A percentile compares a stretch with the other conserved stretches of the same genome.
phyloP scores from a whole-genome alignment of 1,140 invertebrate genomes.

The Venturia canescens region DNA sequence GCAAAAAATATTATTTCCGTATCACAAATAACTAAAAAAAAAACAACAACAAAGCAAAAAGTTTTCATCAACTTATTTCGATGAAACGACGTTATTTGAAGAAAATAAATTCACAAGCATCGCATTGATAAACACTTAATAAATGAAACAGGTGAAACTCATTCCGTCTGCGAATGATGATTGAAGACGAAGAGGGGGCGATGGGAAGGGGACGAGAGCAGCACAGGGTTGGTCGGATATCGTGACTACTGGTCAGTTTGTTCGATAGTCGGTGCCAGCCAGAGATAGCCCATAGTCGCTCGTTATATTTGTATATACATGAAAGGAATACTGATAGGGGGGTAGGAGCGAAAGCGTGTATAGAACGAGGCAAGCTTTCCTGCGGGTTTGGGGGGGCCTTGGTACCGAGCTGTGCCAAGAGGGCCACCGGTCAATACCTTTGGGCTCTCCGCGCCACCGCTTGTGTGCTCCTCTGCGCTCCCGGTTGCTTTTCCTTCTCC shows the following conservation, averaged over 20 bases:
- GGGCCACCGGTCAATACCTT: slow-evolving; percentile 77
- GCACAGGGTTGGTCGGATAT: slow-evolving; percentile 63
- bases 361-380: slow-evolving; percentile 14
- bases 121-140: not conserved
- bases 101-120: too few relatives aligned
- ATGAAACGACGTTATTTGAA: too few relatives aligned
- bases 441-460: slow-evolving; percentile 65
- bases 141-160: slow-evolving; percentile 41
- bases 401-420: slow-evolving; percentile 76
- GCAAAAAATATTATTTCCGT: too few relatives aligned
- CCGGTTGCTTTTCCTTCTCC: slow-evolving; percentile 27
- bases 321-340: not conserved
- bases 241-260: slow-evolving; percentile 78
- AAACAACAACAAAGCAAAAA: too few relatives aligned
- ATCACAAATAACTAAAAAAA: too few relatives aligned
- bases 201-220: slow-evolving; percentile 24
- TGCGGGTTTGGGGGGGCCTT: slow-evolving; percentile 67
- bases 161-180: not conserved
- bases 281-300: slow-evolving; percentile 65
- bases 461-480: slow-evolving; percentile 22
- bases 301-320: not conserved
- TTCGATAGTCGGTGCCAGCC: slow-evolving; percentile 78
- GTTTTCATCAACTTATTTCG: too few relatives aligned
- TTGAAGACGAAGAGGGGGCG: slow-evolving; percentile 16
- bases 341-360: slow-evolving; percentile 40